Base-by-base conservation (phyloP, 2,113 vertebrate genomes). In the Cyprinodon variegatus region DNA sequence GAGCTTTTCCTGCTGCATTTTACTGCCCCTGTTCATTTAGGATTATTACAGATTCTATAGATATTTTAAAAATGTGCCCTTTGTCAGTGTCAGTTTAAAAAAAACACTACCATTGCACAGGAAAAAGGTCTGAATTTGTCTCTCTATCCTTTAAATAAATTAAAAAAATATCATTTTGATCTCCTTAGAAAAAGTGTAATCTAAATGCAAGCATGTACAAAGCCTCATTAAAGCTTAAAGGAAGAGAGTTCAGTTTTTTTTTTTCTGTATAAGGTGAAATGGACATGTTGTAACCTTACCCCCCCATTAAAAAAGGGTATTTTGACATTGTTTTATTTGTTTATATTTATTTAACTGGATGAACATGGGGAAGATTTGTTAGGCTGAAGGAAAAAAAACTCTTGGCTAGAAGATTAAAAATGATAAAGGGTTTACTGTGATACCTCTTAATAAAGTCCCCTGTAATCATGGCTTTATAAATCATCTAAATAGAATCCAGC, bases 1-100 rank as follows among this genome's bases (percentile, higher is more conserved):
- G 68, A 48, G 68, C 72, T 85, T 77, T 85, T 86, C 82, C 65
- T 57, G 68, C 77, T 53, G 70, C 84, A 69, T 88, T 83, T 85
- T 86, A 71, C 83, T 86, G 83, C 86, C 84, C 85, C 74, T 86
- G 74, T 88, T 72, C 80, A 79, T 86, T 68, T 77, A 76, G 78
- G 85, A 86, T 90, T 86, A 85, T 45, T 43, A 74, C 85, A 78
- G 79, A 78, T 68, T 80, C 74, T 81, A 81, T 70, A 68, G 82
- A 81, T 62, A 64, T 68, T 64, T 85, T 84, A 53, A 83, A 86
- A 76, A 82, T 88, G 82, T 83, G 64, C 75, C 80, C 78, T 85
- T 84, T 14, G 65, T 53, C 3, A 11, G 38, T 12, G 41, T 4
- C 0, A 53, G 67, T 57, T 72, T 81, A 45, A 38, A 81, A 79